These are phyloP conservation scores for Sebastes cheni DNA, from an alignment of 2,797 vertebrate species.

Conservation along the genomic window DNA sequence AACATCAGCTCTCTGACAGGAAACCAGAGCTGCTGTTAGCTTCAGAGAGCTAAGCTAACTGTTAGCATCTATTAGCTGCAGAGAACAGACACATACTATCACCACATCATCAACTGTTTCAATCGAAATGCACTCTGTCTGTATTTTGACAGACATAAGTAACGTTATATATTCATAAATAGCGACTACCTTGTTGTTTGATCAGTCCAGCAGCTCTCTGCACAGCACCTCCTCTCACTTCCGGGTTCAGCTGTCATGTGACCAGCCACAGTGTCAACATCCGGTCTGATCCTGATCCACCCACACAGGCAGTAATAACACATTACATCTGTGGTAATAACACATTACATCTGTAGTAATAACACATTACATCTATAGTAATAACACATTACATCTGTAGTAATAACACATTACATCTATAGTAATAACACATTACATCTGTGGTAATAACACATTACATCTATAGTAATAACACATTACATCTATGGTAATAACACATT, in stretches of 20 bases:
- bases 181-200: conserved; percentile 52
- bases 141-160: neutral
- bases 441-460: too few relatives aligned
- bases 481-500: too few relatives aligned
- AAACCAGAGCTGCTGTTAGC: conserved; percentile 8
- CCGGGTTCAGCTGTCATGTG: conserved; percentile 67
- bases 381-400: too few relatives aligned
- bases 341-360: neutral
- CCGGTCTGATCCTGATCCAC: neutral
- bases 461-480: too few relatives aligned
- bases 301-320: neutral
- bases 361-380: too few relatives aligned
- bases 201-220: conserved; percentile 26
- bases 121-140: accelerated
- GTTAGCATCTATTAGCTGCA: conserved; percentile 1
- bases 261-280: conserved; percentile 13
- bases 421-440: too few relatives aligned
- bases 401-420: too few relatives aligned
- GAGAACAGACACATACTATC: accelerated
- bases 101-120: neutral
- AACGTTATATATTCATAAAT: neutral
- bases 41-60: conserved; percentile 4
- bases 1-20: neutral
- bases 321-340: neutral
- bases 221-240: conserved; percentile 54